phyloP scores from a whole-genome alignment of 2,797 vertebrate species.

The Syngnathus acus region DNA sequence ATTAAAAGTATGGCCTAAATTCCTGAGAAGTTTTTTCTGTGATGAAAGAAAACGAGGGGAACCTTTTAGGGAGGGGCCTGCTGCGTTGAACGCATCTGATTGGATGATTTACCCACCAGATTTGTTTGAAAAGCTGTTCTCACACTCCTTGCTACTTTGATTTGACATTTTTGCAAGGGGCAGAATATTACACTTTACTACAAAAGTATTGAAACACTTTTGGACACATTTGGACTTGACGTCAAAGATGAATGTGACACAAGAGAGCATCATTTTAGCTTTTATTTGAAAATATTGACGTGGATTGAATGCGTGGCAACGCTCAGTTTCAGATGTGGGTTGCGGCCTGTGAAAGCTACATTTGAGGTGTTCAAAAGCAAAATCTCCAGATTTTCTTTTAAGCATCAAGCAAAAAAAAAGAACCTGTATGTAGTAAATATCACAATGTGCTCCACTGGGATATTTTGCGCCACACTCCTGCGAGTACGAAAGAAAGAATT shows the following conservation, averaged over 20 bases:
- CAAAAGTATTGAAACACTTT: background rate
- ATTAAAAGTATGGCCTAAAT: background rate
- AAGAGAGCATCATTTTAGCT: background rate
- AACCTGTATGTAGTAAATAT: too few species aligned
- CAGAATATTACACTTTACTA: background rate
- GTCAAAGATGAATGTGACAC: background rate
- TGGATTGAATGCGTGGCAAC: background rate
- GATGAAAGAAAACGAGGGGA: background rate
- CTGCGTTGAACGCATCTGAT: background rate
- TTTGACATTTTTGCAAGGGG: background rate
- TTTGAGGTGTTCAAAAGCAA: background rate
- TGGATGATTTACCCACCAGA: background rate
- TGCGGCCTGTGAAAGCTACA: background rate
- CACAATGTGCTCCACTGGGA: background rate
- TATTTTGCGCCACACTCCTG: background rate
- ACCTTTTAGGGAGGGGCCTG: background rate
- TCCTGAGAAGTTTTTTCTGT: background rate
- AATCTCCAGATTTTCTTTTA: background rate
- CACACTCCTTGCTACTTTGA: background rate
- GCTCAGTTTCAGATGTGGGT: background rate
- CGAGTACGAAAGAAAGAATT: background rate
- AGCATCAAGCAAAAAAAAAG: too few species aligned
- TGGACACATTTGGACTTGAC: background rate
- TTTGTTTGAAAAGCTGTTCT: background rate
- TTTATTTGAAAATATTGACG: background rate